A percentile compares a stretch with the other conserved stretches of the same genome.
Conservation (phyloP, 2,797 vertebrate genomes). For the Anolis apletophallus region DNA sequence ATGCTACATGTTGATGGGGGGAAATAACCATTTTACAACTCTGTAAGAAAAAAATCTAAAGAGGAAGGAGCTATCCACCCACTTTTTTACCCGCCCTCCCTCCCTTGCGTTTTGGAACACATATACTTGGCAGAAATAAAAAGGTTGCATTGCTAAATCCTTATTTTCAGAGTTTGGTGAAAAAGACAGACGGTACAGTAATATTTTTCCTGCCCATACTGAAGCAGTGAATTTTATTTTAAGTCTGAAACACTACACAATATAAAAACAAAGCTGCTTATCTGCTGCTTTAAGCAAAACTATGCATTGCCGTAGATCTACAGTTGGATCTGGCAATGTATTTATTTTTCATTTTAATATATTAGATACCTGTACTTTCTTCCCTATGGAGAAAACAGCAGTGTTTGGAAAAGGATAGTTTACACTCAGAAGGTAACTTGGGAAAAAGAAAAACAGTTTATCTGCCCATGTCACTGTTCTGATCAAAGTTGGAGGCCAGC, state of each 20-base stretch:
- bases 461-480: background rate
- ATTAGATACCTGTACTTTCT: too few species aligned
- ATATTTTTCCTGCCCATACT: background rate
- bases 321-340: background rate
- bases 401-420: background rate
- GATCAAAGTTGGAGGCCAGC: background rate
- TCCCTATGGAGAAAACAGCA: background rate
- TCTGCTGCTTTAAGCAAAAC: background rate
- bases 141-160: background rate
- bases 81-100: background rate
- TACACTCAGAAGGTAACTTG: background rate
- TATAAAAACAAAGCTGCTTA: background rate
- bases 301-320: background rate
- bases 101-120: background rate
- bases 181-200: background rate
- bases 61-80: background rate
- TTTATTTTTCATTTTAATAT: background rate
- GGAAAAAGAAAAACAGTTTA: background rate
- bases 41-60: background rate
- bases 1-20: background rate
- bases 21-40: background rate
- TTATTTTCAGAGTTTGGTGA: background rate
- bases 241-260: background rate
- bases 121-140: conserved; percentile 1
- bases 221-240: background rate